Percentiles rank a stretch among this genome's conserved stretches.
Conservation (phyloP, 2,797 vertebrate genomes). For the Myripristis murdjan region DNA sequence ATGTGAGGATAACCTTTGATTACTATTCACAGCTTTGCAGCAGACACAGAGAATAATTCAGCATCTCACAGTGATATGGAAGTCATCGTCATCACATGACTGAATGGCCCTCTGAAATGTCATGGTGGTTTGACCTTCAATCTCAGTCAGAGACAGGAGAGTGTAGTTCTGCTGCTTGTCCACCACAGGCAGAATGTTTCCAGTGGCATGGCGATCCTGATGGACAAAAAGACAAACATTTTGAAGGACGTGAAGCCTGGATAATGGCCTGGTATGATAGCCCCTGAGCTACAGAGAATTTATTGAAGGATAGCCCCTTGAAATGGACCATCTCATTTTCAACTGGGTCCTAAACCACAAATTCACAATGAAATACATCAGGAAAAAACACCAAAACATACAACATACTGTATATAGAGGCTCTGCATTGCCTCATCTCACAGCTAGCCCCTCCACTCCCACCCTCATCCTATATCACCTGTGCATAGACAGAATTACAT, state of each 20-base stretch:
- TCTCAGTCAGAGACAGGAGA: conserved; percentile 81
- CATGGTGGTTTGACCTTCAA: conserved; percentile 80
- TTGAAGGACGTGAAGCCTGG: background rate
- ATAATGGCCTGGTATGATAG: background rate
- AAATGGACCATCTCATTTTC: no score
- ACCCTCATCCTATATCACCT: no score
- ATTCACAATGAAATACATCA: no score
- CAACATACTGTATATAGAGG: no score
- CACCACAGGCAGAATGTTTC: conserved; percentile 69
- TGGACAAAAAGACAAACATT: background rate
- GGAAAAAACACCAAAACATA: no score
- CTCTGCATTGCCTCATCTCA: no score
- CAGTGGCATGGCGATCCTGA: conserved; percentile 83
- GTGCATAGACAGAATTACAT: no score
- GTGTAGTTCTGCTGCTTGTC: conserved; percentile 85
- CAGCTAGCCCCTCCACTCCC: no score
- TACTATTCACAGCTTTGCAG: no score
- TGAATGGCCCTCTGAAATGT: conserved; percentile 77
- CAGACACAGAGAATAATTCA: background rate
- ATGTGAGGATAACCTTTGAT: no score
- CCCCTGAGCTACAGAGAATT: background rate
- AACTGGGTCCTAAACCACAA: no score
- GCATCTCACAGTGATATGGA: conserved; percentile 83
- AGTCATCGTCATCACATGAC: conserved; percentile 83
- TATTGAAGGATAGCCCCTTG: no score